Base-by-base conservation (phyloP, 2,797 vertebrate species). In the Scolopax rusticola region DNA sequence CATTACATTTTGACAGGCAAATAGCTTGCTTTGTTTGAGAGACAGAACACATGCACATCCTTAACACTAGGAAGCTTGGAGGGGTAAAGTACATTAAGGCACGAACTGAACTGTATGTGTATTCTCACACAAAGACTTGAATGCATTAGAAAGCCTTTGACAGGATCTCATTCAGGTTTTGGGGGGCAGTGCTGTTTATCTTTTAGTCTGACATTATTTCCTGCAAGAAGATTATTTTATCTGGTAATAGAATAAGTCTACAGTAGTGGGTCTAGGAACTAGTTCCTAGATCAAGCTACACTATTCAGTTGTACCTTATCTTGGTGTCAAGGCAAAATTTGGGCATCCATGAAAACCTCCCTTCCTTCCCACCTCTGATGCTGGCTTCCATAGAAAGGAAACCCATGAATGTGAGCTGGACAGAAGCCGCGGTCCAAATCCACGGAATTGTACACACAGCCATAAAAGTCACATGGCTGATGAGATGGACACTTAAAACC, bases 101-200 rank as follows among this genome's bases (percentile, higher is more conserved):
- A 61, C 25, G 20, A 74, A 67, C 5, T 40, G n/a, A 81, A 76
- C 11, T 9, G 9, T 7, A 41, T 5, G 8, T 32, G 14, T 27
- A 43, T 71, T 65, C 59, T 67, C 54, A 77, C 24, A 40, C 13
- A 51, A 40, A 59, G 30, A 88, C 25, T 8, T 41, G 33, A 59
- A 51, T 11, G 23, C 12, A 6, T 61, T 17, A 27, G 5, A 40
- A 18, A 67, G 47, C 30, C 32, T 65, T 11, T 50, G 15, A 48
- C 27, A 71, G 24, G 16, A 20, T 51, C 21, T 68, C 33, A n/a
- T 38, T 36, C 32, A 65, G 20, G 17, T 74, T 67, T 9, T 7
- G 24, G 5, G 12, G 11, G 11, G 3, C 0, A 0, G 19, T 7
- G 12, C 32, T 61, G 19, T 15, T 75, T 30, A 38, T 12, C 7